phyloP scores from a whole-genome alignment of 2,888 invertebrate species.

The Eristalis pertinax region DNA sequence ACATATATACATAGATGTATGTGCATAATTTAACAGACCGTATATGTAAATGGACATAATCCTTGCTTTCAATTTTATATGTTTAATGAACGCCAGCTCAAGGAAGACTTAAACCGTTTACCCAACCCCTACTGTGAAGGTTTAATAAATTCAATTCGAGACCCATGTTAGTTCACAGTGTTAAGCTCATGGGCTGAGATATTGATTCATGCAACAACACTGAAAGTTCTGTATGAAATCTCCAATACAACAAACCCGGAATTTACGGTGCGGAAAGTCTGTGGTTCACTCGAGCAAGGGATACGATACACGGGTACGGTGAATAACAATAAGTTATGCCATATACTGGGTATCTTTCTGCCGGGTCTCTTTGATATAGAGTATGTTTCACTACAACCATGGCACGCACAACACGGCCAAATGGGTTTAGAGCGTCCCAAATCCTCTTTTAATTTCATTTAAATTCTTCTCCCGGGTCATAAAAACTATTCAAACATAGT shows the following conservation, averaged over 20 bases:
- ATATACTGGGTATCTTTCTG: background rate
- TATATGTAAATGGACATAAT: background rate
- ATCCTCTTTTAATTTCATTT: constrained; percentile 17
- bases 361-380: background rate
- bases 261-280: background rate
- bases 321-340: background rate
- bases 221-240: background rate
- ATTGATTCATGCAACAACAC: background rate
- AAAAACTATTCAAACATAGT: constrained; percentile 22
- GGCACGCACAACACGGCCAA: background rate
- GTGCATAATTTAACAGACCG: background rate
- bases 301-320: background rate
- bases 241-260: background rate
- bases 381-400: background rate
- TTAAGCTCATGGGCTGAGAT: background rate
- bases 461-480: background rate
- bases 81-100: background rate
- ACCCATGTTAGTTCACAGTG: background rate
- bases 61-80: background rate
- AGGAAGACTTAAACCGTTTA: background rate
- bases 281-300: background rate
- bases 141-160: background rate
- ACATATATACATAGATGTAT: background rate
- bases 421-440: background rate
- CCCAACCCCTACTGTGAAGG: background rate